These are phyloP conservation scores for Dryocosmus kuriphilus DNA, from an alignment of 2,888 invertebrate genomes.

Conservation along the genomic window DNA sequence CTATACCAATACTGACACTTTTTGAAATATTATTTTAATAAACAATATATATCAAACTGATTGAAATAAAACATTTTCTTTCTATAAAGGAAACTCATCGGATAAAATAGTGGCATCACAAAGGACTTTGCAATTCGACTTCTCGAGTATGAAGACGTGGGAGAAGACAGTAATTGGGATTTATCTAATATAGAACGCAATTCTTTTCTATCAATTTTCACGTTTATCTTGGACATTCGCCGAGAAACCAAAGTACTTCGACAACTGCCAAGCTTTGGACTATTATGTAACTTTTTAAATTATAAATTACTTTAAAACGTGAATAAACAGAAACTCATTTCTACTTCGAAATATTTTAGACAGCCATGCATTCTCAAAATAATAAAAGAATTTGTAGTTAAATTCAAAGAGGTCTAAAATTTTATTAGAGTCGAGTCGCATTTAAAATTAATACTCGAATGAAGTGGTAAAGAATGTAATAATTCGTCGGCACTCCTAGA, in stretches of 20 bases:
- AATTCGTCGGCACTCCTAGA: slow-evolving; percentile 39
- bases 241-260: not conserved
- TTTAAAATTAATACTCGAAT: slow-evolving; percentile 3
- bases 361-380: not conserved
- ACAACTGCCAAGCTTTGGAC: not conserved
- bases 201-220: slow-evolving; percentile 51
- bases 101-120: not conserved
- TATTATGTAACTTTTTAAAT: not conserved
- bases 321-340: not conserved
- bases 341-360: not conserved
- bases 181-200: slow-evolving; percentile 55
- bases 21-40: not conserved
- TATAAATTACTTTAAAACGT: not conserved
- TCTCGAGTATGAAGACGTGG: slow-evolving; percentile 55
- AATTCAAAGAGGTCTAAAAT: not conserved
- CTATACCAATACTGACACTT: not conserved
- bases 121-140: slow-evolving; percentile 51
- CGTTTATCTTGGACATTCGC: not conserved
- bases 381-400: not conserved
- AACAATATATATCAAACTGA: too few species aligned
- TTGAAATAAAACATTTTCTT: not conserved
- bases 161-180: slow-evolving; percentile 62
- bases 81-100: not conserved
- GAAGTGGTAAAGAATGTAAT: slow-evolving; percentile 11
- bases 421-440: not conserved